Percentiles rank a stretch among this genome's conserved stretches.
These are phyloP conservation scores for Omphaloscelis lunosa DNA, from an alignment of 2,888 invertebrate genomes.

Conservation along the genomic window DNA sequence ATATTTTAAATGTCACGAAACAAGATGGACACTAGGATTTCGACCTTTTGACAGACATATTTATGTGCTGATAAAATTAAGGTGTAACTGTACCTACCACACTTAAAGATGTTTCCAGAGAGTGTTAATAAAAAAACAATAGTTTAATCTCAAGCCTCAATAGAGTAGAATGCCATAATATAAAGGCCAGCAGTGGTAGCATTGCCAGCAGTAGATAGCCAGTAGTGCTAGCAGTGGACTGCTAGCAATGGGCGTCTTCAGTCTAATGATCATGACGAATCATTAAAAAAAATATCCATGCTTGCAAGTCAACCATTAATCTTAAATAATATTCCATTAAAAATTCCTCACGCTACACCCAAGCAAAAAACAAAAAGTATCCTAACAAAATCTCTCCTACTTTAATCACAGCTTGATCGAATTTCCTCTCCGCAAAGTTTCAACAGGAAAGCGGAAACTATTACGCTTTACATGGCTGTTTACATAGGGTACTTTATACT, in stretches of 20 bases:
- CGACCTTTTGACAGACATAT: background rate
- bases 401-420: slow-evolving; percentile 81
- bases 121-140: background rate
- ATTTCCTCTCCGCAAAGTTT: slow-evolving; percentile 80
- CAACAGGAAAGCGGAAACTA: slow-evolving; percentile 70
- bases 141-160: background rate
- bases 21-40: background rate
- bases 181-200: background rate
- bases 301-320: slow-evolving; percentile 23
- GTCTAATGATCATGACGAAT: no score
- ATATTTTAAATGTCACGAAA: background rate
- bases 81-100: background rate
- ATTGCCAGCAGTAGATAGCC: no score
- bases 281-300: no score
- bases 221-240: background rate
- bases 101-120: background rate
- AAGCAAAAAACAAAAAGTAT: slow-evolving; percentile 54
- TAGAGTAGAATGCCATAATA: background rate
- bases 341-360: slow-evolving; percentile 12
- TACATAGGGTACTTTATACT: slow-evolving; percentile 70
- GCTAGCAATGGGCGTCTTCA: background rate
- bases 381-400: slow-evolving; percentile 70
- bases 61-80: no score
- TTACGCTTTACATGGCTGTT: slow-evolving; percentile 73
- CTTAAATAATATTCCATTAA: slow-evolving; percentile 24